Percentiles rank a stretch among this genome's conserved stretches.
phyloP scores from a whole-genome alignment of 2,888 invertebrate genomes.

The Lasioglossum leucozonium region DNA sequence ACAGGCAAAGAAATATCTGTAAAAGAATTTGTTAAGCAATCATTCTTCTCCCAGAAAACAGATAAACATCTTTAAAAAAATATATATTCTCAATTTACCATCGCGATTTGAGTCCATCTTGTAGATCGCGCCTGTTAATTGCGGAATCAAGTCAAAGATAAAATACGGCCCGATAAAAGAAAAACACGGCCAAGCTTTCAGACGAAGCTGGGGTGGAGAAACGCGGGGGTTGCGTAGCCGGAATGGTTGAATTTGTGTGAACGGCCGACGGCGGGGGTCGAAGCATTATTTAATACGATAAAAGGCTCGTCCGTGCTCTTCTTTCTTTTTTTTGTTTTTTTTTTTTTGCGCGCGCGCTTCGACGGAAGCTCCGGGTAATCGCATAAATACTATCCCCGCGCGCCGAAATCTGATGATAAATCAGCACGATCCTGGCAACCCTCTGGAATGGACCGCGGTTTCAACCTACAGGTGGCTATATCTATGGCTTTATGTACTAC shows the following conservation, averaged over 20 bases:
- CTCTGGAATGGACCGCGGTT: slow-evolving; percentile 38
- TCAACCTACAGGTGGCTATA: slow-evolving; percentile 65
- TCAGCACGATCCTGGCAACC: slow-evolving; percentile 50
- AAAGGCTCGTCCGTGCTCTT: background rate
- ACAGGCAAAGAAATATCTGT: background rate
- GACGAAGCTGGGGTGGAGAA: too few relatives aligned
- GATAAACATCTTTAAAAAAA: background rate
- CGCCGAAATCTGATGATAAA: slow-evolving; percentile 62
- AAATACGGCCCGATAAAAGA: background rate
- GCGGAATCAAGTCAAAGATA: background rate
- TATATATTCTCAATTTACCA: too few relatives aligned
- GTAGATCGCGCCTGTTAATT: background rate
- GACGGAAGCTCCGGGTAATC: slow-evolving; percentile 37
- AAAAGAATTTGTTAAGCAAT: background rate
- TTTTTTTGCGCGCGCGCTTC: too few relatives aligned
- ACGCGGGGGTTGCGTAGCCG: background rate
- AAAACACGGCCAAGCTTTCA: slow-evolving; percentile 3
- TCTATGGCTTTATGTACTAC: slow-evolving; percentile 22
- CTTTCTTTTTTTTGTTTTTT: too few relatives aligned
- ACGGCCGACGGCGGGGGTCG: background rate
- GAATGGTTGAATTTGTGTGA: background rate
- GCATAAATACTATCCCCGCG: slow-evolving; percentile 38
- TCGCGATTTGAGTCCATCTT: too few relatives aligned
- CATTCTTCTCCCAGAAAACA: background rate
- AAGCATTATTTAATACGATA: slow-evolving; percentile 25